Base-by-base conservation (phyloP, 2,888 invertebrate genomes). In the Amblyjoppa proteus region DNA sequence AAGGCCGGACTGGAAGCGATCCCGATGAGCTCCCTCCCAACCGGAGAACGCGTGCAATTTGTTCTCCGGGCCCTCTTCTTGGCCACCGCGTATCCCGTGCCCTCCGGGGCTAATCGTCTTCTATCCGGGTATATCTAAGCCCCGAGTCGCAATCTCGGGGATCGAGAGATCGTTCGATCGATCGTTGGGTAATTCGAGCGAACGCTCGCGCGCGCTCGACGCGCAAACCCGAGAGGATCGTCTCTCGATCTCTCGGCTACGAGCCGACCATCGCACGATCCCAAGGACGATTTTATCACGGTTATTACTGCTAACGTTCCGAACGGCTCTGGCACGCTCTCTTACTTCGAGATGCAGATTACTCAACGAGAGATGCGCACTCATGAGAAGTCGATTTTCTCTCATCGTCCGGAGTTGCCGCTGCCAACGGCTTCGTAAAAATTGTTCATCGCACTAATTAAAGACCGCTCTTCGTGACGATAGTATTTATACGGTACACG, bases 201-300 rank as follows among this genome's bases (percentile, higher is more conserved):
- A 38, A 73, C 73, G 75, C 70, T 49, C 66, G 76, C 82, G 73
- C 34, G 53, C 31, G 11, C 28, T 25, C 31, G 45, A 25, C 1
- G 56, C 56, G 53, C 58, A 58, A 58, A 58, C 58, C 58, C 73
- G 73, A 34, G 71, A 53, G 56, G 56, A 38, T 41, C 5, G 25
- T 25, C 73, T 25, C 34, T n/a, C 38, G 20, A 41, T 41, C 41
- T 45, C 16, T 2, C 70, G 73, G 38, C 53, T 20, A 64, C 70
- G 16, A 51, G 45, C 64, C 53, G 66, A 64, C 41, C 69, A 41
- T 51, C 73, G 41, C 45, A 56, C 38, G 20, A 51, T 70, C 80
- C 77, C 85, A 86, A 86, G 83, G 83, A 83, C 81, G 83, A 86
- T 86, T 86, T 86, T 86, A 86, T 86, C 86, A 83, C 86, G 86